Evolutionary conservation across 2,113 vertebrate species (phyloP).

Genomic region (Ovis aries): DNA sequence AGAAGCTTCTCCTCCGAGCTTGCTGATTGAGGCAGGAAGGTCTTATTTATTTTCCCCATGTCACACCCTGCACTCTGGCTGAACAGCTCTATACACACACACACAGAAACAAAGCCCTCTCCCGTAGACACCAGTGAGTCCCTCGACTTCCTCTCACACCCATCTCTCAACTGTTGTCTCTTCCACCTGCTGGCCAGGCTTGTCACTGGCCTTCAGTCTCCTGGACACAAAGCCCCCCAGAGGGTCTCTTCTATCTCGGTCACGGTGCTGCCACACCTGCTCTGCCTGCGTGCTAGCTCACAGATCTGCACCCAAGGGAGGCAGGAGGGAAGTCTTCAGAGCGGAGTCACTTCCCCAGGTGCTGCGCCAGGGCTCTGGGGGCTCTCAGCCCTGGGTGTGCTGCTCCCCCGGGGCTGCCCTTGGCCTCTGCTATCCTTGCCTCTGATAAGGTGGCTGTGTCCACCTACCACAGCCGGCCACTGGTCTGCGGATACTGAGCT

Average conservation of each 20-base stretch:
- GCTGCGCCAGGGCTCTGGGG: neutral
- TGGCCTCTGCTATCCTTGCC: neutral
- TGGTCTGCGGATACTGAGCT: neutral
- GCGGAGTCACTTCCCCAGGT: neutral
- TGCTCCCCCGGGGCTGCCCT: accelerated
- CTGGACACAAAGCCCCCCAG: neutral
- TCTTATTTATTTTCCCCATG: neutral
- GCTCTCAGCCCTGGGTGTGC: accelerated
- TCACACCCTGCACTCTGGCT: neutral
- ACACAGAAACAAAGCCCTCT: neutral
- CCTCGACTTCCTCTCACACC: neutral
- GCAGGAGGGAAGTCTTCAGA: neutral
- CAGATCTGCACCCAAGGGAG: accelerated
- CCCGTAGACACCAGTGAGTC: neutral
- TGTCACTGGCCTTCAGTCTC: neutral
- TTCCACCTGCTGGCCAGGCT: neutral
- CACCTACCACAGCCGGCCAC: neutral
- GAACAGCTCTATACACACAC: neutral
- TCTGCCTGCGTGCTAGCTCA: neutral
- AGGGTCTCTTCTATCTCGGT: neutral
- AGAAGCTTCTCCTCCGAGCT: neutral
- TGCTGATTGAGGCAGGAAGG: neutral
- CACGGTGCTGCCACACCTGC: neutral
- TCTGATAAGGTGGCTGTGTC: neutral
- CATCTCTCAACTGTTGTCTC: neutral